Evolutionary conservation across 1,140 invertebrate genomes (phyloP).

Genomic region (Helicoverpa armigera): DNA sequence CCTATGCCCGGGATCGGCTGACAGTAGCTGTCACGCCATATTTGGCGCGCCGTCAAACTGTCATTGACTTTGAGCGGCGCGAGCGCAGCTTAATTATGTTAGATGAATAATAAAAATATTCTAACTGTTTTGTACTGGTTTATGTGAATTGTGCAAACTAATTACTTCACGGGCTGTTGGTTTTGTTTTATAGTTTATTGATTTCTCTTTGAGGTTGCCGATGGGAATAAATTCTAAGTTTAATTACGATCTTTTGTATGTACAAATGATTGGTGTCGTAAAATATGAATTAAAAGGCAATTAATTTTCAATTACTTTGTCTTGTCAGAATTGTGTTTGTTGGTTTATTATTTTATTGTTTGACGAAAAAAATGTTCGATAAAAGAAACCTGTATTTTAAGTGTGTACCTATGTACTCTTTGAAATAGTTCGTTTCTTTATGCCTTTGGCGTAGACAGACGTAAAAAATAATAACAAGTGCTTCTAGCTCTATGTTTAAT

Average conservation of each 20-base stretch:
- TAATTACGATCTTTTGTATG: neutral
- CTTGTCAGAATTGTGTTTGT: neutral
- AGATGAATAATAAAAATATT: conserved; percentile 43
- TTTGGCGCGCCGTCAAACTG: conserved; percentile 56
- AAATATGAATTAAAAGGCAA: neutral
- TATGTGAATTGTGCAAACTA: neutral
- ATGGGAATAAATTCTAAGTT: neutral
- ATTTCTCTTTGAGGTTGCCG: neutral
- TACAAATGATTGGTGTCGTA: neutral
- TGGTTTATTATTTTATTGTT: neutral
- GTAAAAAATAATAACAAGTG: too few species aligned
- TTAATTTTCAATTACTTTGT: neutral
- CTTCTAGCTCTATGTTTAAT: too few species aligned
- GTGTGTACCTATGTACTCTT: too few species aligned
- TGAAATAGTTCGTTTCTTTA: too few species aligned
- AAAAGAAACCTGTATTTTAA: too few species aligned
- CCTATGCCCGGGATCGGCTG: conserved; percentile 41
- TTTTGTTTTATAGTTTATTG: conserved; percentile 7
- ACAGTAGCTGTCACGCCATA: conserved; percentile 52
- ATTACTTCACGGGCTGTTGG: neutral
- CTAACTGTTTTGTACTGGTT: conserved; percentile 39
- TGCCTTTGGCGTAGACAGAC: too few species aligned
- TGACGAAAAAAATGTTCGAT: neutral
- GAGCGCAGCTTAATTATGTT: conserved; percentile 42
- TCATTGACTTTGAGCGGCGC: conserved; percentile 52